phyloP scores from a whole-genome alignment of 1,140 invertebrate species.

The Lucilia cuprina region DNA sequence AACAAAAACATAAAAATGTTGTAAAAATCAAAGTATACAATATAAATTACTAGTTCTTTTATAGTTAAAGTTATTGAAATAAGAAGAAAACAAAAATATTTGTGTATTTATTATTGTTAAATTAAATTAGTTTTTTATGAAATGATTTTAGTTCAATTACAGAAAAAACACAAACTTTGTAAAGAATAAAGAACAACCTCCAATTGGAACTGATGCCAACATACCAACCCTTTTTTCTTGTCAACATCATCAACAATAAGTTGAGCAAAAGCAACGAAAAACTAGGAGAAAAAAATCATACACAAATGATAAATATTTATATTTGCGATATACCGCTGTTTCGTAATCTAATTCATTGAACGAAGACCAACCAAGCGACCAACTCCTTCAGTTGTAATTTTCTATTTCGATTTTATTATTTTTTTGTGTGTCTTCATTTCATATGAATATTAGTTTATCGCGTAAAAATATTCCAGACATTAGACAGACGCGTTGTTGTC shows the following conservation, averaged over 20 bases:
- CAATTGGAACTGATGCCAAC: conserved; percentile 45
- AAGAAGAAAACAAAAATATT: conserved; percentile 32
- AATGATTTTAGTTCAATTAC: neutral
- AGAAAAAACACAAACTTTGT: neutral
- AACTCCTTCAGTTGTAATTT: conserved; percentile 1
- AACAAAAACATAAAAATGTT: conserved; percentile 38
- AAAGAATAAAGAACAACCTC: neutral
- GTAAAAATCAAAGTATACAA: conserved; percentile 26
- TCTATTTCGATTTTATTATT: neutral
- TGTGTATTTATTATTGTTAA: neutral
- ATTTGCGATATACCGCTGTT: conserved; percentile 35
- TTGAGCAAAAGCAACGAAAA: neutral
- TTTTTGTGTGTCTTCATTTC: neutral
- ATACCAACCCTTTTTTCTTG: conserved; percentile 45
- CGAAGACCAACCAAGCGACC: neutral
- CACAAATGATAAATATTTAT: conserved; percentile 35
- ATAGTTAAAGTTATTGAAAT: neutral
- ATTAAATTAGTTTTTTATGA: neutral
- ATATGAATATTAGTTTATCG: conserved; percentile 37
- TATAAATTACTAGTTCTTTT: neutral
- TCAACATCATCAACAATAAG: neutral
- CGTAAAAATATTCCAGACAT: conserved; percentile 35
- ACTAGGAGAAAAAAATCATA: neutral
- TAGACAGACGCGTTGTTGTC: conserved; percentile 33
- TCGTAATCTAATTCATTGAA: conserved; percentile 31